A percentile compares a stretch with the other conserved stretches of the same genome.
Evolutionary conservation across 64 coral and sea anemone species (phyloP).

Genomic region (Anthopleura sola): DNA sequence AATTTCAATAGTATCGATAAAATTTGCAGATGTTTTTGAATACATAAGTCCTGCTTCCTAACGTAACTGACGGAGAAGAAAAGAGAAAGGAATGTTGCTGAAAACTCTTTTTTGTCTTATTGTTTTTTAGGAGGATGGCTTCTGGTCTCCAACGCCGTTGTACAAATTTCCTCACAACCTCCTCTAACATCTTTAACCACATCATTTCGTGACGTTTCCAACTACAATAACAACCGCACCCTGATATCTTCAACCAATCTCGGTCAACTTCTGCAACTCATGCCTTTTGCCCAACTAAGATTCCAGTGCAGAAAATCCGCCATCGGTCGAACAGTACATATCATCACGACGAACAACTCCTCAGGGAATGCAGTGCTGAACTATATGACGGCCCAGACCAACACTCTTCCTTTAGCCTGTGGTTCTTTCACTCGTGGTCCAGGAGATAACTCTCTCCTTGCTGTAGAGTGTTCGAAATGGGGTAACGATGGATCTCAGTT

Average conservation of each 20-base stretch:
- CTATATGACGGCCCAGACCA: conserved; percentile 10
- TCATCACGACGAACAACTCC: conserved; percentile 8
- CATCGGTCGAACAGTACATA: conserved; percentile 26
- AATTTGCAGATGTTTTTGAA: too few relatives aligned
- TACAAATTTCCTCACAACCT: neutral
- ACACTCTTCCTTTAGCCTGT: neutral
- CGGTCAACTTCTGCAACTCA: neutral
- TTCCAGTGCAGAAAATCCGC: conserved; percentile 37
- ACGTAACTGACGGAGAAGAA: too few relatives aligned
- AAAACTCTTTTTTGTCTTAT: too few relatives aligned
- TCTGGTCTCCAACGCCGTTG: conserved; percentile 9
- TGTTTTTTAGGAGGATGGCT: conserved; percentile 21
- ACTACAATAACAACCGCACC: conserved; percentile 24
- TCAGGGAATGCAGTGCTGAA: conserved; percentile 14
- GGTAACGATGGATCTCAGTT: neutral
- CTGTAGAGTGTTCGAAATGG: neutral
- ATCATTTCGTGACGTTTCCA: conserved; percentile 20
- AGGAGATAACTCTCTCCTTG: conserved; percentile 15
- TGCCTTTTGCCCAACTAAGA: conserved; percentile 29
- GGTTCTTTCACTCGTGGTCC: neutral
- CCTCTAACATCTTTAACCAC: neutral
- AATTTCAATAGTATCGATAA: too few relatives aligned
- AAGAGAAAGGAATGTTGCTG: too few relatives aligned
- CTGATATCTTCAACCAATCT: neutral
- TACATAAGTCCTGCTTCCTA: too few relatives aligned